These are phyloP conservation scores for Lycodopsis pacificus DNA, from an alignment of 2,797 vertebrate species.

Conservation along the genomic window DNA sequence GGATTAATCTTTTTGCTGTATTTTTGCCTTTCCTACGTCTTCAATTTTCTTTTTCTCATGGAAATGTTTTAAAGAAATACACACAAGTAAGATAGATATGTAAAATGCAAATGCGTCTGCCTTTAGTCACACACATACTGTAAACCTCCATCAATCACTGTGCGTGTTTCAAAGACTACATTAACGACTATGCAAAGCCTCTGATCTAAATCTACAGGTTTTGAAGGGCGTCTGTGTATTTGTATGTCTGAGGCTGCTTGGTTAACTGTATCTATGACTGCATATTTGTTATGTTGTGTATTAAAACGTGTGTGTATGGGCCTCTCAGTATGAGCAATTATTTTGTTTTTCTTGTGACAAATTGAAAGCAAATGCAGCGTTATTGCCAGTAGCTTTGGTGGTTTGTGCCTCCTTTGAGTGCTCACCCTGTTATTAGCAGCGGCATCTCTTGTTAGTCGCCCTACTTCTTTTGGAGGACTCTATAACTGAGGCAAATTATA, in stretches of 20 bases:
- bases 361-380: constrained; percentile 54
- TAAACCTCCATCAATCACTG: constrained; percentile 9
- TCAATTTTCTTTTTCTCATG: neutral
- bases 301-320: neutral
- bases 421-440: constrained; percentile 46
- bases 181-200: neutral
- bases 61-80: neutral
- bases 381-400: constrained; percentile 42
- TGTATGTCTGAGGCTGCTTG: constrained; percentile 5
- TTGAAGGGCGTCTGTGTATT: neutral
- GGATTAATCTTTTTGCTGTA: neutral
- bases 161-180: constrained; percentile 4
- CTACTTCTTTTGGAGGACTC: constrained; percentile 29
- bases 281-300: constrained; percentile 9
- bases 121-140: neutral
- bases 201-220: constrained; percentile 3
- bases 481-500: constrained; percentile 29
- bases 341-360: constrained; percentile 55
- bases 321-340: constrained; percentile 35
- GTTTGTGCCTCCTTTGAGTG: constrained; percentile 30
- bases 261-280: constrained; percentile 4
- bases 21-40: neutral
- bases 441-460: constrained; percentile 48
- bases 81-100: neutral
- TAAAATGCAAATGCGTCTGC: neutral